Evolutionary conservation across 1,140 invertebrate species (phyloP).

Genomic region (Aphaenogaster rudis): DNA sequence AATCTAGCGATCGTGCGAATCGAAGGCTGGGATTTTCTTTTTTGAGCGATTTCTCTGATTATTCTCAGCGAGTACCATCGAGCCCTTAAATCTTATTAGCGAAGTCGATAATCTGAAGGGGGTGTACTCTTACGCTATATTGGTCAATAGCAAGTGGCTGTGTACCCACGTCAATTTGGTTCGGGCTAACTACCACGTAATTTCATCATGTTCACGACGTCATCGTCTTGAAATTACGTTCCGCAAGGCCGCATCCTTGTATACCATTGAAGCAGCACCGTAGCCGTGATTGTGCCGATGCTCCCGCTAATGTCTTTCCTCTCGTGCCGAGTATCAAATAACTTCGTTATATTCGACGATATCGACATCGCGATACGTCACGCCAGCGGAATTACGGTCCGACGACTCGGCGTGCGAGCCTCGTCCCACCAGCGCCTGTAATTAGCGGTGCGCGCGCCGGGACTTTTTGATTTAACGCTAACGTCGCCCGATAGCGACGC

Average conservation of each 20-base stretch:
- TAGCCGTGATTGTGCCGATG: conserved; percentile 45
- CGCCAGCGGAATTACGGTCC: conserved; percentile 16
- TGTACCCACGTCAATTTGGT: conserved; percentile 19
- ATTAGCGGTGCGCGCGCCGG: conserved; percentile 12
- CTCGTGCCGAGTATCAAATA: conserved; percentile 30
- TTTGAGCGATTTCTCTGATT: background rate
- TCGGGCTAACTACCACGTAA: conserved; percentile 51
- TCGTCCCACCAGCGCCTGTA: background rate
- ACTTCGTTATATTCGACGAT: conserved; percentile 45
- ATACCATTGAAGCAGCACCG: conserved; percentile 24
- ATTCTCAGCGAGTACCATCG: background rate
- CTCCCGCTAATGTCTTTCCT: conserved; percentile 43
- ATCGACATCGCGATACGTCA: conserved; percentile 46
- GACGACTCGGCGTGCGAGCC: background rate
- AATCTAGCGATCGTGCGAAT: background rate
- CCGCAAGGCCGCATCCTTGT: conserved; percentile 46
- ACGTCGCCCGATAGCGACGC: background rate
- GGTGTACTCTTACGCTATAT: conserved; percentile 11
- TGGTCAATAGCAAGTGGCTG: conserved; percentile 21
- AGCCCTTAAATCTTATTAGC: background rate
- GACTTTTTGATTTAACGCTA: conserved; percentile 5
- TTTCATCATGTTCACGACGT: conserved; percentile 46
- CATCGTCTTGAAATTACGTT: conserved; percentile 57
- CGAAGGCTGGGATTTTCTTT: background rate
- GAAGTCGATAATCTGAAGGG: background rate